phyloP scores from a whole-genome alignment of 2,888 invertebrate genomes.

The Panopea generosa region DNA sequence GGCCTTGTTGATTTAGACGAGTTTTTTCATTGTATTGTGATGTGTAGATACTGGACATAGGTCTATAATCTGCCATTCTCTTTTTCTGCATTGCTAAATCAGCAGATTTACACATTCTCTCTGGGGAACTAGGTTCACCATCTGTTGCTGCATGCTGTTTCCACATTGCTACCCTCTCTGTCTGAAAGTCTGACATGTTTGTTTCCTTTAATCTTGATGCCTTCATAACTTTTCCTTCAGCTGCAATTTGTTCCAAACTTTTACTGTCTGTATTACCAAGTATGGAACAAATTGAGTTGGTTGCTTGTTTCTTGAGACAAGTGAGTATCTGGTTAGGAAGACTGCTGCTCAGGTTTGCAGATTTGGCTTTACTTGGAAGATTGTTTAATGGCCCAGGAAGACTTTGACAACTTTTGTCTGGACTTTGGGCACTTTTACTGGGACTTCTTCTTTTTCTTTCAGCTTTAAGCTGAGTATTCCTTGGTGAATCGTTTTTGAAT shows the following conservation, averaged over 20 bases:
- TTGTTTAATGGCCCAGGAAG: not conserved
- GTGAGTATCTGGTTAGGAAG: slow-evolving; percentile 17
- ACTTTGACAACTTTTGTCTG: not conserved
- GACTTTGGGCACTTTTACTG: slow-evolving; percentile 5
- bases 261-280: slow-evolving; percentile 22
- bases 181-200: slow-evolving; percentile 31
- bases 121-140: not conserved
- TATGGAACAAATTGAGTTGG: slow-evolving; percentile 20
- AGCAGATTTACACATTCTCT: slow-evolving; percentile 17
- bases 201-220: not conserved
- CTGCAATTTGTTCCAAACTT: slow-evolving; percentile 13
- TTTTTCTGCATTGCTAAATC: too few species aligned
- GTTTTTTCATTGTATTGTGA: too few species aligned
- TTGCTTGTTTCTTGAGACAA: slow-evolving; percentile 17
- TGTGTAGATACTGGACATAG: slow-evolving; percentile 25
- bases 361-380: slow-evolving; percentile 6
- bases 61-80: too few species aligned
- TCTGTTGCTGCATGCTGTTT: slow-evolving; percentile 6
- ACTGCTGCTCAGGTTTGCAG: not conserved
- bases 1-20: not conserved
- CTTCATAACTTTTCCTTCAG: slow-evolving; percentile 25
- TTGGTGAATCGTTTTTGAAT: not conserved
- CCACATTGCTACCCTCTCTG: slow-evolving; percentile 40
- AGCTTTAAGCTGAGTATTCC: too few species aligned
- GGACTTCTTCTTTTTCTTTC: not conserved